These are phyloP conservation scores for Chaenogobius annularis DNA, from an alignment of 2,113 vertebrate genomes.

Conservation along the genomic window DNA sequence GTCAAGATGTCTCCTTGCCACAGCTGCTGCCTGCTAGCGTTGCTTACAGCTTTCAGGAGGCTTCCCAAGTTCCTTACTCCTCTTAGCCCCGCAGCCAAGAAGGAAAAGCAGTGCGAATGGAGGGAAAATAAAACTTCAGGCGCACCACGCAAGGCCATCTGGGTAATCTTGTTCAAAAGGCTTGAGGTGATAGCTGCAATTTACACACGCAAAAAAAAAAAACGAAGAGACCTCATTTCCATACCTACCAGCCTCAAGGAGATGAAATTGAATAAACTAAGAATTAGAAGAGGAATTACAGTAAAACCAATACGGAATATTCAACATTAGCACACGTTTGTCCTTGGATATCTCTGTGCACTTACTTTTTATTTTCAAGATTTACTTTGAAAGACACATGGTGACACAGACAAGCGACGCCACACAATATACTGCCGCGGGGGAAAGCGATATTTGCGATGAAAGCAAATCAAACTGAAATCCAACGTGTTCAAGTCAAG, in stretches of 20 bases:
- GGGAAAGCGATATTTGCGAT: conserved; percentile 74
- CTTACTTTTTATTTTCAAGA: conserved; percentile 21
- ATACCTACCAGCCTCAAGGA: conserved; percentile 80
- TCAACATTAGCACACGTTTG: conserved; percentile 78
- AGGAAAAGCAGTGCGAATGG: conserved; percentile 68
- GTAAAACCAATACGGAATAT: conserved; percentile 82
- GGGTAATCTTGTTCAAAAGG: conserved; percentile 84
- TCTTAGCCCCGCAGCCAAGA: conserved; percentile 67
- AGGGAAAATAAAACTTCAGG: conserved; percentile 80
- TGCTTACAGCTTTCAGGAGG: conserved; percentile 71
- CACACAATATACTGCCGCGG: conserved; percentile 57
- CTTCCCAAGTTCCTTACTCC: conserved; percentile 72
- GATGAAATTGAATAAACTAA: conserved; percentile 81
- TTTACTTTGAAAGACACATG: conserved; percentile 56
- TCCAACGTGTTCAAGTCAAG: conserved; percentile 79
- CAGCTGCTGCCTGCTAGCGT: conserved; percentile 76
- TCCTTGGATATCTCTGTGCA: conserved; percentile 60
- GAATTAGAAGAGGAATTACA: conserved; percentile 82
- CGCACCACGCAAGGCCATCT: conserved; percentile 81
- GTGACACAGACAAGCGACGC: conserved; percentile 51
- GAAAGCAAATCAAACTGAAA: conserved; percentile 79
- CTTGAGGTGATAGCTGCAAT: conserved; percentile 81
- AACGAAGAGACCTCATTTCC: conserved; percentile 74
- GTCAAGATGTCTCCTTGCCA: conserved; percentile 73
- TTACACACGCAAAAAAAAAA: conserved; percentile 77